Base-by-base conservation (phyloP, 2,113 vertebrate genomes). In the Falcunculus frontatus region DNA sequence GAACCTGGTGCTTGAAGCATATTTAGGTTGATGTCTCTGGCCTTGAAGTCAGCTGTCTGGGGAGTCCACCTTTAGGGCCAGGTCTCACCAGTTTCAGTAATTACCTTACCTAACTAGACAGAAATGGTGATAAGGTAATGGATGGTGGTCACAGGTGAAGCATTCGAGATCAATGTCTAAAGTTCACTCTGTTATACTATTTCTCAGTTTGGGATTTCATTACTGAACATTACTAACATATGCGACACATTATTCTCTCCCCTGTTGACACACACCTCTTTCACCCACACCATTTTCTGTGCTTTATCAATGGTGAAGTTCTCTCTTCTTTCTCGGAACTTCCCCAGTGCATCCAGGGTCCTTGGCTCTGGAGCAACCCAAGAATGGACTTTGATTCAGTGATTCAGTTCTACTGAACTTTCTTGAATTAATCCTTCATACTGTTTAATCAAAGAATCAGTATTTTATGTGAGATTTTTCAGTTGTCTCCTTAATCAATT, bases 171-270 rank as follows among this genome's bases (percentile, higher is more conserved):
- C 26, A 52, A 44, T 49, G 20, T n/a, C 68, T 30, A 2, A 89
- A 77, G 46, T 73, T 79, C 47, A 11, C 52, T 67, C 52, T n/a
- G 3, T 72, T 59, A 30, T 0, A 35, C 13, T 9, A 3, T 69
- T 86, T 68, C 63, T 73, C 52, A 42, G 21, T 55, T 77, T 50
- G 57, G 11, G n/a, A 42, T 75, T 88, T 92, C 18, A n/a, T 64
- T 79, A 37, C 55, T 69, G n/a, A 73, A 47, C 11, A 14, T 44
- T 39, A 37, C 10, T 77, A 49, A 57, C 5, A 8, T 15, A 42
- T 0, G 0, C 32, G 50, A 49, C 35, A 30, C 2, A 3, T 74
- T 49, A n/a, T 32, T 46, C 20, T 46, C 33, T 67, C 26, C 3
- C 4, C 26, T 72, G 29, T 49, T 62, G 47, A 41, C 46, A 41